phyloP scores from a whole-genome alignment of 1,140 invertebrate species.

The Lysiphlebus fabarum region DNA sequence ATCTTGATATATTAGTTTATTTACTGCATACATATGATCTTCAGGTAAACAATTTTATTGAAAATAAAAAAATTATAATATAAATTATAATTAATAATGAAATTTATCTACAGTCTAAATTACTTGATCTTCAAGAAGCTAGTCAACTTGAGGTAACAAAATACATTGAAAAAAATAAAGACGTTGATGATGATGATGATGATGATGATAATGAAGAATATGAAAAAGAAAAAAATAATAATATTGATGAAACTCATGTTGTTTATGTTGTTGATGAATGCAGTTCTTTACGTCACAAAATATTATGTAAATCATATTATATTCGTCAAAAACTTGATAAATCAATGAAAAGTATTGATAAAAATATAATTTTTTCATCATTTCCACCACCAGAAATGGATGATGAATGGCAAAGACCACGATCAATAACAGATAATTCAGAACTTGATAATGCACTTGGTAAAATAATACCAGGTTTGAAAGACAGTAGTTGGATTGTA shows the following conservation, averaged over 20 bases:
- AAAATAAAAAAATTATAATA: not conserved
- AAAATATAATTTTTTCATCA: constrained; percentile 39
- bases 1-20: constrained; percentile 45
- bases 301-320: constrained; percentile 43
- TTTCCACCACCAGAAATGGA: constrained; percentile 34
- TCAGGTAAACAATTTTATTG: constrained; percentile 34
- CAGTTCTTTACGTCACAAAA: constrained; percentile 41
- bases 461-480: constrained; percentile 40
- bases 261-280: constrained; percentile 42
- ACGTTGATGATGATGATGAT: not conserved
- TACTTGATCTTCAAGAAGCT: constrained; percentile 43
- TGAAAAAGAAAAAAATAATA: constrained; percentile 24
- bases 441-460: constrained; percentile 40
- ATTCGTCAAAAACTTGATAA: constrained; percentile 32
- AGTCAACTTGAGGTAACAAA: constrained; percentile 27
- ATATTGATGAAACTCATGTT: constrained; percentile 25
- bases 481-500: constrained; percentile 45
- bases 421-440: constrained; percentile 6
- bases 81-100: constrained; percentile 6
- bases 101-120: constrained; percentile 32
- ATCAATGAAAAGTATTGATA: constrained; percentile 31
- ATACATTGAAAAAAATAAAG: constrained; percentile 8
- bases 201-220: constrained; percentile 25
- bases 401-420: not conserved
- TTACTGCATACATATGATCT: constrained; percentile 43